Evolutionary conservation across 2,113 vertebrate genomes (phyloP).

Genomic region (Aegithalos caudatus): DNA sequence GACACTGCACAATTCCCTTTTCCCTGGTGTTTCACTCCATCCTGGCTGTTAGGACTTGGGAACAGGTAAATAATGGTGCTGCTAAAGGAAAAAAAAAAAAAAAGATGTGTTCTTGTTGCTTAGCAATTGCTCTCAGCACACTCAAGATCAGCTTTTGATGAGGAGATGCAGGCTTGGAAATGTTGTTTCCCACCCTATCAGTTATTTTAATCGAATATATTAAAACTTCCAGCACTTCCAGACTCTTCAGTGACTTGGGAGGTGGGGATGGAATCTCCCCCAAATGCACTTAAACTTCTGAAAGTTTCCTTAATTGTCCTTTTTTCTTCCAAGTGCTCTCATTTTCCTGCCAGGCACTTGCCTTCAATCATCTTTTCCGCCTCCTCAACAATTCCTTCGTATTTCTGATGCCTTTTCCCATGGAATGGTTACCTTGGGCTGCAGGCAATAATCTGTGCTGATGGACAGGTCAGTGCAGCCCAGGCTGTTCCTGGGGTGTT

Average conservation of each 20-base stretch:
- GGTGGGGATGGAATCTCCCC: background rate
- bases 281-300: background rate
- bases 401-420: background rate
- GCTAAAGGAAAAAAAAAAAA: background rate
- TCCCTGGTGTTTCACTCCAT: background rate
- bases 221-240: background rate
- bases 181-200: background rate
- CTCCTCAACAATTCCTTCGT: background rate
- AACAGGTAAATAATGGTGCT: conserved; percentile 5
- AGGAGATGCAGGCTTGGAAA: background rate
- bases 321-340: background rate
- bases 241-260: background rate
- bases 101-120: background rate
- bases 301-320: background rate
- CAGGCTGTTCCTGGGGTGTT: background rate
- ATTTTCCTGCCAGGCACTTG: background rate
- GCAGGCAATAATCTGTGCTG: rapidly evolving
- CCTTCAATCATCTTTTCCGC: background rate
- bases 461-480: background rate
- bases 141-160: background rate
- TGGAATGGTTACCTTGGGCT: background rate
- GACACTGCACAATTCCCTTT: background rate
- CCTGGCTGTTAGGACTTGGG: background rate
- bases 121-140: conserved; percentile 12
- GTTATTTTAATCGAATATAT: background rate